phyloP scores from a whole-genome alignment of 2,797 vertebrate species.

The Clarias fuscus region DNA sequence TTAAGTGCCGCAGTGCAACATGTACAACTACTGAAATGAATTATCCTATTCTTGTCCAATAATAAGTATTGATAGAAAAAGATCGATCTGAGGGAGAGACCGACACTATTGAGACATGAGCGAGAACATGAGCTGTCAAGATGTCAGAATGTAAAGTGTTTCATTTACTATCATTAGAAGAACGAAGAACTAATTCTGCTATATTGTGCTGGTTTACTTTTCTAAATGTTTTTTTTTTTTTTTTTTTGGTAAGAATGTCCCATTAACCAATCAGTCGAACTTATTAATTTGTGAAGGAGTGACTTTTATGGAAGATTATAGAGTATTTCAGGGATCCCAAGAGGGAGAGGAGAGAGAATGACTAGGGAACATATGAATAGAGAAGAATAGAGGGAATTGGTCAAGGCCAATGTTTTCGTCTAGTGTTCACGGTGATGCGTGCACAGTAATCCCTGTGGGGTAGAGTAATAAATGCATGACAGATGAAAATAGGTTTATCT shows the following conservation, averaged over 20 bases:
- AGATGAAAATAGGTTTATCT: neutral
- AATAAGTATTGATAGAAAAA: conserved; percentile 78
- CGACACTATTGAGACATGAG: conserved; percentile 60
- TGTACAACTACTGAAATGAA: conserved; percentile 60
- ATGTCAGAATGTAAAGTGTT: conserved; percentile 23
- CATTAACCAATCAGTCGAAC: neutral
- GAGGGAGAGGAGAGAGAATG: neutral
- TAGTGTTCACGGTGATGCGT: neutral
- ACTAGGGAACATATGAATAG: too few relatives aligned
- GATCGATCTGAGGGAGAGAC: conserved; percentile 69
- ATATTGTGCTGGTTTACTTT: neutral
- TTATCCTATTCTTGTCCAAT: conserved; percentile 72
- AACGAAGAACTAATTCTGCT: neutral
- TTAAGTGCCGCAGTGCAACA: conserved; percentile 64
- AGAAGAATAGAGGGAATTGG: too few relatives aligned
- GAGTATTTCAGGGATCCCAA: neutral
- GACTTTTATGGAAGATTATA: neutral
- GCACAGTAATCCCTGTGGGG: neutral
- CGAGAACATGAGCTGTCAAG: conserved; percentile 48
- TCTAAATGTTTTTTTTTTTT: neutral
- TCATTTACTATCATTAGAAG: conserved; percentile 13
- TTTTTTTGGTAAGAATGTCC: neutral
- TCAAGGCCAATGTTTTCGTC: neutral
- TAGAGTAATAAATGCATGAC: neutral
- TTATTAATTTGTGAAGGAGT: neutral